Percentiles rank a stretch among this genome's conserved stretches.
Evolutionary conservation across 2,113 vertebrate genomes (phyloP).

Genomic region (Phylloscopus trochiloides): DNA sequence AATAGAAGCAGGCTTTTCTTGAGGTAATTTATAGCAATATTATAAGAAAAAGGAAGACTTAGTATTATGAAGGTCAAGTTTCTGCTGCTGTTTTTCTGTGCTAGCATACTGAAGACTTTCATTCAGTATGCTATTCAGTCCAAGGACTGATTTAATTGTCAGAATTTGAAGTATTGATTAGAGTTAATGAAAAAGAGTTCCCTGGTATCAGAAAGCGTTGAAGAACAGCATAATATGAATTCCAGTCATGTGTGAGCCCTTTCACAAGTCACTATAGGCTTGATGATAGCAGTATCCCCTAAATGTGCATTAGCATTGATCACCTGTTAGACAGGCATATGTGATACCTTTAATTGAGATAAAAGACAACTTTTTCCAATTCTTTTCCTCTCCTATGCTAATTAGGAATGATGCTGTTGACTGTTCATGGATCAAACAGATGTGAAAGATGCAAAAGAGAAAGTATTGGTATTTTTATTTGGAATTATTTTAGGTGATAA

Average conservation of each 20-base stretch:
- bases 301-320: constrained; percentile 21
- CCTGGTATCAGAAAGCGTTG: background rate
- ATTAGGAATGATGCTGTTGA: background rate
- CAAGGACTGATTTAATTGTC: constrained; percentile 5
- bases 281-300: background rate
- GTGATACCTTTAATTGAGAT: background rate
- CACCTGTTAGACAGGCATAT: background rate
- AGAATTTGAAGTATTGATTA: constrained; percentile 38
- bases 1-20: background rate
- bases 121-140: background rate
- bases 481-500: background rate
- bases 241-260: background rate
- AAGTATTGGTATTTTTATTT: background rate
- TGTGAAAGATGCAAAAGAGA: background rate
- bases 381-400: background rate
- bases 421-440: background rate
- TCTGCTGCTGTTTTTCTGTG: background rate
- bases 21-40: background rate
- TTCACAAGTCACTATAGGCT: background rate
- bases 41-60: background rate
- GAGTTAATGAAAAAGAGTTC: background rate
- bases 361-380: background rate
- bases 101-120: background rate
- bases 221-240: background rate
- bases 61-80: background rate